Evolutionary conservation across 2,888 invertebrate species (phyloP).

Genomic region (Meandrusa payeni): DNA sequence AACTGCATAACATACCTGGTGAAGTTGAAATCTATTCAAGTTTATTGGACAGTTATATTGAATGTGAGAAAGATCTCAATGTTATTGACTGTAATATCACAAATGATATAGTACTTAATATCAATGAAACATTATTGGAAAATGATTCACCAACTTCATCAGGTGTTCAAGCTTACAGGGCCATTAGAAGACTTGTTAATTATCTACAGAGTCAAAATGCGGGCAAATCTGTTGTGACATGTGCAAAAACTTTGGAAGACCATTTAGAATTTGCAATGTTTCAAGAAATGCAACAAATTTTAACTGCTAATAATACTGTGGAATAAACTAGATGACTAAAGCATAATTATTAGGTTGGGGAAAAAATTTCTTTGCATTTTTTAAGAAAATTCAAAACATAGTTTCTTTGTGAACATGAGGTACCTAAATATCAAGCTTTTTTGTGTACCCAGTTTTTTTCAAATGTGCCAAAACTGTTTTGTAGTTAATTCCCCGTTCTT

Average conservation of each 20-base stretch:
- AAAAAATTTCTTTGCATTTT: no score
- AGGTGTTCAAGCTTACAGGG: conserved; percentile 43
- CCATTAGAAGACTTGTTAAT: conserved; percentile 42
- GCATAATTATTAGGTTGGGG: no score
- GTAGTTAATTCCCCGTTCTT: no score
- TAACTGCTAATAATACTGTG: conserved; percentile 21
- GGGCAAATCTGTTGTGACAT: conserved; percentile 33
- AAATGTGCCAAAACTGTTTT: no score
- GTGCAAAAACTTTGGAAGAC: conserved; percentile 43
- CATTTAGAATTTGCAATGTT: conserved; percentile 41
- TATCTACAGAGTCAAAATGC: conserved; percentile 42
- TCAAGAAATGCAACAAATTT: conserved; percentile 40
- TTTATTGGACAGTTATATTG: conserved; percentile 38
- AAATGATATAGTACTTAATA: conserved; percentile 18
- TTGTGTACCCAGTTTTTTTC: no score
- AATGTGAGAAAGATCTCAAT: conserved; percentile 38
- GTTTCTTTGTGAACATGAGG: no score
- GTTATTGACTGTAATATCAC: conserved; percentile 31
- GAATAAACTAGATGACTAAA: conserved; percentile 3
- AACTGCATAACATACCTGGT: conserved; percentile 35
- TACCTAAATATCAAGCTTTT: no score
- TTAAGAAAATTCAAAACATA: no score
- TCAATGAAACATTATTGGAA: conserved; percentile 6
- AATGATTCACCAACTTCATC: conserved; percentile 32
- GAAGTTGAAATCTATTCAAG: conserved; percentile 30